Evolutionary conservation across 2,888 invertebrate species (phyloP).

Genomic region (Leptopilina drosophilae): DNA sequence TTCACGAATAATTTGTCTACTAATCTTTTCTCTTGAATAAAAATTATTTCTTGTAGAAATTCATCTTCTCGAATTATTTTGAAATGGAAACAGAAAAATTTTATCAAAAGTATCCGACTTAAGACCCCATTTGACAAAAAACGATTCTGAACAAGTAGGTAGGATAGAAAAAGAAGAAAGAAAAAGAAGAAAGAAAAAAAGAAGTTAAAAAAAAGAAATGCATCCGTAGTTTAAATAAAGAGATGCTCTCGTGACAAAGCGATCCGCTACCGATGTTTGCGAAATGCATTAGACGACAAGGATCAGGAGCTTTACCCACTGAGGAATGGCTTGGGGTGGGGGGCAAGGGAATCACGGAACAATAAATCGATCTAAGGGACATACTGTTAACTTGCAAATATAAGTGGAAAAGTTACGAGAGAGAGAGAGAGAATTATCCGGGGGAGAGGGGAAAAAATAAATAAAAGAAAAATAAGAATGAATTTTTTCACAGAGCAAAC

Average conservation of each 20-base stretch:
- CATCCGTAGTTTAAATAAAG: slow-evolving; percentile 74
- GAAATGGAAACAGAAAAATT: slow-evolving; percentile 16
- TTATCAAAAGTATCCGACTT: slow-evolving; percentile 31
- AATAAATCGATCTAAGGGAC: slow-evolving; percentile 24
- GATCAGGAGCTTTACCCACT: background rate
- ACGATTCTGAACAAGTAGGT: background rate
- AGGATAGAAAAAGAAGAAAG: background rate
- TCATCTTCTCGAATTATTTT: no score
- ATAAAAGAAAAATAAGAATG: no score
- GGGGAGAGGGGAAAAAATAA: no score
- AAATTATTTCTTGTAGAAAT: no score
- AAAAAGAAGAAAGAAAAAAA: background rate
- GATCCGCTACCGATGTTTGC: slow-evolving; percentile 71
- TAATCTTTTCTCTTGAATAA: no score
- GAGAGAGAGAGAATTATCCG: no score
- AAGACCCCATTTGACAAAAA: background rate
- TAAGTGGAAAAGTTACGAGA: background rate
- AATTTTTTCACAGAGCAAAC: no score
- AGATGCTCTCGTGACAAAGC: slow-evolving; percentile 62
- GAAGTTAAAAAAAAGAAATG: slow-evolving; percentile 1
- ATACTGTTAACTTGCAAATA: background rate
- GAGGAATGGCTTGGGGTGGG: no score
- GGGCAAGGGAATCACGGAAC: background rate
- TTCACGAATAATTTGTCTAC: no score
- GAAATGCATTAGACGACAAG: slow-evolving; percentile 68